Evolutionary conservation across 2,797 vertebrate species (phyloP).

Genomic region (Bufotes viridis): DNA sequence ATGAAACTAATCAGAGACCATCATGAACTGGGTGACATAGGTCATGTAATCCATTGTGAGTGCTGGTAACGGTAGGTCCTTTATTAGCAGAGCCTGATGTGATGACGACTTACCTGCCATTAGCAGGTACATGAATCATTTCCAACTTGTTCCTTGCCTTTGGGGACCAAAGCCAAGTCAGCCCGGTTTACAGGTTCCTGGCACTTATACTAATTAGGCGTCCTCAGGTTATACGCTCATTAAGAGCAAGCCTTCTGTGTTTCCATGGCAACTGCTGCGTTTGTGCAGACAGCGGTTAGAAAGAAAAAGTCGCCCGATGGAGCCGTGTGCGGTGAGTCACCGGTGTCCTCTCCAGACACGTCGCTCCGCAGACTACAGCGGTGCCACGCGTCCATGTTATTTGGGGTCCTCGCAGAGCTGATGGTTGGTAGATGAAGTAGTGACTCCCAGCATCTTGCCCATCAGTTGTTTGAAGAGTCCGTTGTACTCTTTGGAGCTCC

Average conservation of each 20-base stretch:
- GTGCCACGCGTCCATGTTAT: not conserved
- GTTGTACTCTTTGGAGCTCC: too few relatives aligned
- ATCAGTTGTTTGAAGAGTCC: too few relatives aligned
- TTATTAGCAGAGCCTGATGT: not conserved
- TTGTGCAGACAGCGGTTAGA: constrained; percentile 29
- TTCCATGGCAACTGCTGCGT: constrained; percentile 39
- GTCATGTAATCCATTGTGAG: not conserved
- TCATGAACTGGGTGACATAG: not conserved
- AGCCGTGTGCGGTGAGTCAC: constrained; percentile 34
- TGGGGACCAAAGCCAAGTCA: constrained; percentile 18
- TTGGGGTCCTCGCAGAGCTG: not conserved
- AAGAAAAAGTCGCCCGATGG: constrained; percentile 22
- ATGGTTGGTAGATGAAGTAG: not conserved
- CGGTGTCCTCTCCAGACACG: constrained; percentile 25
- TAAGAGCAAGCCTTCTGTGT: constrained; percentile 33
- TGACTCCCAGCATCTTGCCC: too few relatives aligned
- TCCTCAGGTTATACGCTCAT: constrained; percentile 34
- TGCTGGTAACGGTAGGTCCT: not conserved
- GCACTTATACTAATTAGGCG: constrained; percentile 30
- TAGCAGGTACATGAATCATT: constrained; percentile 10
- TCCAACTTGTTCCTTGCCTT: constrained; percentile 15
- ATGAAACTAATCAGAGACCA: not conserved
- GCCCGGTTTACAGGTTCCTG: constrained; percentile 11
- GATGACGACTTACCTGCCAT: not conserved
- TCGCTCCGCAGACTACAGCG: not conserved